These are phyloP conservation scores for Mimachlamys varia DNA, from an alignment of 2,888 invertebrate species.

Conservation along the genomic window DNA sequence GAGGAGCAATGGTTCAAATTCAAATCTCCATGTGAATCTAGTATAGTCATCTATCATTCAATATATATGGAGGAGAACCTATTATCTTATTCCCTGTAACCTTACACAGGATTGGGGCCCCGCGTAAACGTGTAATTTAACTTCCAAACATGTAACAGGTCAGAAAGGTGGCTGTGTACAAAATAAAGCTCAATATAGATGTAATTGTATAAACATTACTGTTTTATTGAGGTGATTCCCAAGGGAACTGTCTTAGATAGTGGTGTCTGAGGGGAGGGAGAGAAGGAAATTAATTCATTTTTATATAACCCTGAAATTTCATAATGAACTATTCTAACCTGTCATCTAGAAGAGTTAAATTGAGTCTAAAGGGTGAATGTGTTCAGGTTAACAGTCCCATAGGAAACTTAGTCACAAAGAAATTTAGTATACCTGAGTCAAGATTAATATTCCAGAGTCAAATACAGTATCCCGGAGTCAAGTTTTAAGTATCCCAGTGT, in stretches of 20 bases:
- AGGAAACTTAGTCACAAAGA: no score
- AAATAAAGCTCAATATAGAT: neutral
- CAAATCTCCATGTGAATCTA: slow-evolving; percentile 2
- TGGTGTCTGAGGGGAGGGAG: neutral
- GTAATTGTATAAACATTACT: neutral
- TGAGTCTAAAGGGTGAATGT: no score
- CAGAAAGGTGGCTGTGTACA: neutral
- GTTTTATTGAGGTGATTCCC: neutral
- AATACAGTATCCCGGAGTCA: no score
- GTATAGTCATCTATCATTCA: neutral
- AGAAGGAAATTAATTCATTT: neutral
- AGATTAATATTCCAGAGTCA: no score
- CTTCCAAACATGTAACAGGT: neutral
- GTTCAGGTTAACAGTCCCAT: no score
- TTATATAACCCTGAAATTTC: no score
- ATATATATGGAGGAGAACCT: neutral
- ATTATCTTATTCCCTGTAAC: neutral
- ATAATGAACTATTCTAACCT: no score
- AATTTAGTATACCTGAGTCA: no score
- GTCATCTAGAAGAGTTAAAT: no score
- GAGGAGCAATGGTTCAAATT: slow-evolving; percentile 19
- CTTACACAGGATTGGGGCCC: neutral
- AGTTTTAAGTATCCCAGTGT: no score
- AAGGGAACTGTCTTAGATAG: neutral
- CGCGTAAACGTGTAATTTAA: neutral